A percentile compares a stretch with the other conserved stretches of the same genome.
These are phyloP conservation scores for Miichthys miiuy DNA, from an alignment of 2,797 vertebrate species.

Conservation along the genomic window DNA sequence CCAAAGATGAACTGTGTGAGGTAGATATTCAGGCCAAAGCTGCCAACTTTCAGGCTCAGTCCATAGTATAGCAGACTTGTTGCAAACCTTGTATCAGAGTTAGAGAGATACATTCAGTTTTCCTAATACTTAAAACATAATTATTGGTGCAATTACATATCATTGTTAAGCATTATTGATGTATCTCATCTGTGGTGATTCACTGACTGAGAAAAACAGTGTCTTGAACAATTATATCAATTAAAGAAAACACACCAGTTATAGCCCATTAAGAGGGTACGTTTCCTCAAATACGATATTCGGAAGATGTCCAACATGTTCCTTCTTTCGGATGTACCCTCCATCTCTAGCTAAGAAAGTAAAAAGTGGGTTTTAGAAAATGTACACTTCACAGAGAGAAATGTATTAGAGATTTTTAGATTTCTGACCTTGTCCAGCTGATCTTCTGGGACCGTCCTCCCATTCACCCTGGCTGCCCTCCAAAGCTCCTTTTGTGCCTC, in stretches of 20 bases:
- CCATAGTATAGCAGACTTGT: constrained; percentile 87
- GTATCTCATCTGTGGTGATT: too few species aligned
- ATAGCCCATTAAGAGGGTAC: constrained; percentile 79
- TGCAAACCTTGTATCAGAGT: constrained; percentile 82
- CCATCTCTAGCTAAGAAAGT: constrained; percentile 68
- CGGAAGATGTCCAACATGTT: constrained; percentile 83
- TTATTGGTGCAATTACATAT: neutral
- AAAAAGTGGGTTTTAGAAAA: neutral
- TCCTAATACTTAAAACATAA: neutral
- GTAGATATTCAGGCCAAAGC: constrained; percentile 90
- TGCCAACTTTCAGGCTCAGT: constrained; percentile 86
- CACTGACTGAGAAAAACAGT: neutral
- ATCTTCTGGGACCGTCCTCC: constrained; percentile 67
- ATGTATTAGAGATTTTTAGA: neutral
- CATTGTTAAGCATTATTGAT: neutral
- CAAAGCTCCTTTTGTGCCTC: constrained; percentile 82
- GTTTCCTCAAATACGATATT: constrained; percentile 78
- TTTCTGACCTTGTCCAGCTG: constrained; percentile 82
- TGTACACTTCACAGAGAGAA: neutral
- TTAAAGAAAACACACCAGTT: constrained; percentile 81
- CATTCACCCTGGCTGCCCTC: constrained; percentile 83
- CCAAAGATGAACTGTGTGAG: constrained; percentile 90
- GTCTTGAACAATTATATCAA: neutral
- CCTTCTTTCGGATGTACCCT: constrained; percentile 58
- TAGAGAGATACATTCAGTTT: neutral